Percentiles rank a stretch among this genome's conserved stretches.
Evolutionary conservation across 2,888 invertebrate genomes (phyloP).

Genomic region (Philhelius pedissequus): DNA sequence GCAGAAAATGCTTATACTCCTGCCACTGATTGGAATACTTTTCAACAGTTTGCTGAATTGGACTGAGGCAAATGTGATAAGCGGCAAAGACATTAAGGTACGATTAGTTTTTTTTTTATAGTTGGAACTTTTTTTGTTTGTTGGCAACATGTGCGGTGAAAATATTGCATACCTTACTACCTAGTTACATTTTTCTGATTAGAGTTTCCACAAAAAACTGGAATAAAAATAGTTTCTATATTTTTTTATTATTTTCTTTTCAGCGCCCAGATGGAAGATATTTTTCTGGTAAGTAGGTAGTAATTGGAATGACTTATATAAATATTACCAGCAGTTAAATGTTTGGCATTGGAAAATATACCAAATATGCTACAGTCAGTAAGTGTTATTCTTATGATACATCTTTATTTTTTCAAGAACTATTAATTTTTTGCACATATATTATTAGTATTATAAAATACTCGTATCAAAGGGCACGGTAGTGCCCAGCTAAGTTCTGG

Average conservation of each 20-base stretch:
- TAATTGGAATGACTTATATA: background rate
- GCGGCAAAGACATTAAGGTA: constrained; percentile 77
- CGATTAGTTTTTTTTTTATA: constrained; percentile 57
- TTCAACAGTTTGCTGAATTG: constrained; percentile 76
- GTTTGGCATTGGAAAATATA: background rate
- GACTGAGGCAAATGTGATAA: constrained; percentile 76
- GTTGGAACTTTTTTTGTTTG: background rate
- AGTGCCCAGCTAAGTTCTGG: too few relatives aligned
- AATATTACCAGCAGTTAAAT: background rate
- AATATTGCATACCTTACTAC: background rate
- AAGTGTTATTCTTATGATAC: too few relatives aligned
- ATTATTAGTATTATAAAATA: too few relatives aligned
- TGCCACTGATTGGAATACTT: constrained; percentile 77
- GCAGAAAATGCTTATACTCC: constrained; percentile 78
- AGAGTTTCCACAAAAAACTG: background rate
- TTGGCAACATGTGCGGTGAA: background rate
- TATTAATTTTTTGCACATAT: too few relatives aligned
- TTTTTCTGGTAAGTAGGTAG: constrained; percentile 70
- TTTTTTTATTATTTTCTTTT: constrained; percentile 24
- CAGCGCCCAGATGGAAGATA: constrained; percentile 70
- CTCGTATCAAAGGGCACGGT: too few relatives aligned
- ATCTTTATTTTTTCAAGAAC: too few relatives aligned
- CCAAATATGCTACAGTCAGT: too few relatives aligned
- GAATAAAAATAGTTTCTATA: constrained; percentile 2
- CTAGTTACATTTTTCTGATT: constrained; percentile 1